Conservation (phyloP, 1,140 invertebrate species). For the Linepithema humile region DNA sequence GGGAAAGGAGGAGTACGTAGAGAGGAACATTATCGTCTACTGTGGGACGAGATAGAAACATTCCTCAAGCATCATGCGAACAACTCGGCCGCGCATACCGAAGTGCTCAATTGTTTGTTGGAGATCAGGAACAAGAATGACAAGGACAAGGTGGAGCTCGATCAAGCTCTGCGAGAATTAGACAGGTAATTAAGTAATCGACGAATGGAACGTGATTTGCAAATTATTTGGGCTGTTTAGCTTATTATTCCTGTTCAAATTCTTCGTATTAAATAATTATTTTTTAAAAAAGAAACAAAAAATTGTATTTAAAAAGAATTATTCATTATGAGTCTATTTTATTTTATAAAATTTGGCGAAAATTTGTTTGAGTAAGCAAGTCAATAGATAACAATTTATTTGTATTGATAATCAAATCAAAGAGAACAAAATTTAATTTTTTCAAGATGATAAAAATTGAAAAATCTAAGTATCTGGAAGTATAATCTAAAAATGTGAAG, state of each 20-base stretch:
- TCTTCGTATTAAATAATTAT: neutral
- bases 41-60: conserved; percentile 96
- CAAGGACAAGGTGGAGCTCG: conserved; percentile 88
- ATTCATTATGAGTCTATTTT: neutral
- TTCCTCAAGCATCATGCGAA: conserved; percentile 90
- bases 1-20: conserved; percentile 87
- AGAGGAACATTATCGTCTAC: conserved; percentile 95
- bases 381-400: neutral
- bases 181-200: conserved; percentile 83
- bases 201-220: neutral
- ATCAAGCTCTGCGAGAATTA: conserved; percentile 86
- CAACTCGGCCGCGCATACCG: conserved; percentile 88
- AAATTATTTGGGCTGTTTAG: neutral
- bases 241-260: neutral
- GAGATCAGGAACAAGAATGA: conserved; percentile 89
- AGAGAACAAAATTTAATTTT: too few relatives aligned
- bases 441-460: neutral
- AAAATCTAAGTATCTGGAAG: neutral
- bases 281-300: neutral
- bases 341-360: neutral
- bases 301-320: neutral
- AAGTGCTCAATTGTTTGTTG: conserved; percentile 92
- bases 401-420: neutral
- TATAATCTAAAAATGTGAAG: neutral
- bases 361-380: neutral